Conservation (phyloP, 2,888 invertebrate species). For the Aquatica leii region DNA sequence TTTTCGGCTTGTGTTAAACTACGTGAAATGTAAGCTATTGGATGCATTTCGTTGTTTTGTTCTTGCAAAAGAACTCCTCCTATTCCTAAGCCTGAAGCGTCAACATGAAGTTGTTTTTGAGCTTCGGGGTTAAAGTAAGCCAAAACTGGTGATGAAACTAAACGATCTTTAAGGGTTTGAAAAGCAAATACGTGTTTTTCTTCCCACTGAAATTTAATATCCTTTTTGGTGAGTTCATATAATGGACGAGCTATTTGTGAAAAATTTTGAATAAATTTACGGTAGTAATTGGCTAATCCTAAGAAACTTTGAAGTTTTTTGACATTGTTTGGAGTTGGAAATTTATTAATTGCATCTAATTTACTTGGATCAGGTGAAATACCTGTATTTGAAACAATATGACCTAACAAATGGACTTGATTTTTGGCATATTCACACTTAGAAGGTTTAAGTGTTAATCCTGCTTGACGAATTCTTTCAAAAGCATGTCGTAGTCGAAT, state of each 20-base stretch:
- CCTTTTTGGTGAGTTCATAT: slow-evolving; percentile 35
- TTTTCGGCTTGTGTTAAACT: slow-evolving; percentile 32
- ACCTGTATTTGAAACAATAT: slow-evolving; percentile 17
- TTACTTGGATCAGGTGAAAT: slow-evolving; percentile 22
- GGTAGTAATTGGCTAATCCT: slow-evolving; percentile 43
- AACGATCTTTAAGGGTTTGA: neutral
- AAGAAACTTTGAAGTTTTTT: slow-evolving; percentile 25
- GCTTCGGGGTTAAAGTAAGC: slow-evolving; percentile 20
- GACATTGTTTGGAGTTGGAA: slow-evolving; percentile 19
- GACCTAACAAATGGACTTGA: slow-evolving; percentile 21
- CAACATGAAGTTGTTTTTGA: slow-evolving; percentile 16
- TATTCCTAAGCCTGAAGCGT: slow-evolving; percentile 20
- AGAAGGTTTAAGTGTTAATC: slow-evolving; percentile 36
- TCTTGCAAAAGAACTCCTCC: slow-evolving; percentile 19
- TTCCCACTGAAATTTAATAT: slow-evolving; percentile 30
- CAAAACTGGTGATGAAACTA: slow-evolving; percentile 32
- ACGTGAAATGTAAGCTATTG: slow-evolving; percentile 35
- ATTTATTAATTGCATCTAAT: slow-evolving; percentile 20
- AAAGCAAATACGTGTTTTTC: slow-evolving; percentile 26
- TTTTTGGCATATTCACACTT: slow-evolving; percentile 25
- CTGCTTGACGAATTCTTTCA: slow-evolving; percentile 27
- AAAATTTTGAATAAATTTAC: slow-evolving; percentile 45
- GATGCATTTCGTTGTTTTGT: slow-evolving; percentile 20
- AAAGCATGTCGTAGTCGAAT: slow-evolving; percentile 35
- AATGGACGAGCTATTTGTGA: slow-evolving; percentile 42